Base-by-base conservation (phyloP, 2,888 invertebrate genomes). In the Drosophila neotestacea region DNA sequence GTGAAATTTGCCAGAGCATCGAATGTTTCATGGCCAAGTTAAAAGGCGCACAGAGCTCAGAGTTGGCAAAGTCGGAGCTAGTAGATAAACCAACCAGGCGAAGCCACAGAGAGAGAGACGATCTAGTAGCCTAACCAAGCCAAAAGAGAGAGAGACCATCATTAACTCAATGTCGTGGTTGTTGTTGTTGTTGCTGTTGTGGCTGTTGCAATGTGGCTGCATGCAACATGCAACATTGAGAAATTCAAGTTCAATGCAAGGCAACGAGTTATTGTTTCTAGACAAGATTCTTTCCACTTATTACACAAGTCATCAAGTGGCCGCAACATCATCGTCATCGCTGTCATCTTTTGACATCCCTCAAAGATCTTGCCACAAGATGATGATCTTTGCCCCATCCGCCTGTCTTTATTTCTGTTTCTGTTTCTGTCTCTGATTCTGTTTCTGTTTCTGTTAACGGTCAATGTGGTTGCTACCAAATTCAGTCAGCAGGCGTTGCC, bases 1-100 rank as follows among this genome's bases (percentile, higher is more conserved):
- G 88, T 74, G 85, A 83, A 85, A 82, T 87, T 87, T 54, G 73
- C 67, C 79, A 64, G 67, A 77, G 77, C 85, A 70, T 79, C 82
- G 71, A 87, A 88, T 87, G 89, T 86, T 86, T 86, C 86, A 86
- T 86, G 86, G 86, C 86, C 86, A 86, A 85, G 89, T 86, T 89
- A 86, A 74, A 89, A 89, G 86, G 86, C 86, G 86, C 88, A 50
- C 86, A 86, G 86, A 56, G 32, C 13, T 27, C 34, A 6, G 58
- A 71, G 70, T 61, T 48, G 66, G 67, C 55, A 38, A 60, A 61
- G 22, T 22, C 44, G 30, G 30, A 58, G 48, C 51, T 50, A 70
- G 51, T 10, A 28, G 47, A 9, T 22, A 36, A 71, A 46, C 41
- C 63, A 59, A 48, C 60, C 52, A 44, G 55, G 39, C 30, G 36